Evolutionary conservation across 2,113 vertebrate species (phyloP).

Genomic region (Spea bombifrons): DNA sequence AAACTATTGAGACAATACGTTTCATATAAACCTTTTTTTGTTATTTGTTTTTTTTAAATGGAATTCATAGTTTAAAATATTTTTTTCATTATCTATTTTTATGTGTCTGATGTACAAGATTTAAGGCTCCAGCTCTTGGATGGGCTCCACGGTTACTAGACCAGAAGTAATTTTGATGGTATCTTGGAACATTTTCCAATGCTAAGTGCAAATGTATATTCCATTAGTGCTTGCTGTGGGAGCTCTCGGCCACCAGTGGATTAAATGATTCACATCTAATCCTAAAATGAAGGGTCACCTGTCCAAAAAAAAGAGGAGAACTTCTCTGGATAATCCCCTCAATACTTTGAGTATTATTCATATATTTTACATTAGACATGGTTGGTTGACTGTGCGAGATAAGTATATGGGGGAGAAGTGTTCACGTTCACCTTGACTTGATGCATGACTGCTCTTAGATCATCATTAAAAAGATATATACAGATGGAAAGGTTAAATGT

Average conservation of each 20-base stretch:
- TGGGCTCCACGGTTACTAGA: constrained; percentile 39
- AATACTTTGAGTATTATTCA: constrained; percentile 24
- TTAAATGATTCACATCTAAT: constrained; percentile 44
- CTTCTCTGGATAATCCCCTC: constrained; percentile 22
- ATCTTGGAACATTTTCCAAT: constrained; percentile 38
- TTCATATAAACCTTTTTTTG: too few relatives aligned
- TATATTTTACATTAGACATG: constrained; percentile 28
- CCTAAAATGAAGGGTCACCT: constrained; percentile 42
- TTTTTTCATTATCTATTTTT: too few relatives aligned
- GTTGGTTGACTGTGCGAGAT: constrained; percentile 9
- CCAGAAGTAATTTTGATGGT: constrained; percentile 42
- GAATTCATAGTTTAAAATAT: too few relatives aligned
- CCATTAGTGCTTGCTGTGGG: constrained; percentile 42
- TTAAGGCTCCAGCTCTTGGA: not conserved
- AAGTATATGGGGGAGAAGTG: constrained; percentile 18
- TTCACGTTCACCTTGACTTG: constrained; percentile 30
- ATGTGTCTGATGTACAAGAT: not conserved
- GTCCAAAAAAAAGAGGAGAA: constrained; percentile 35
- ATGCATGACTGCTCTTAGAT: constrained; percentile 1
- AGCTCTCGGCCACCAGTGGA: constrained; percentile 23
- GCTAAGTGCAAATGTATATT: constrained; percentile 46
- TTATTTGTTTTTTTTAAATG: too few relatives aligned
- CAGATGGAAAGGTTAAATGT: not conserved
- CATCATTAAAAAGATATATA: constrained; percentile 8
- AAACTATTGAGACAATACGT: too few relatives aligned